Evolutionary conservation across 1,140 invertebrate genomes (phyloP).

Genomic region (Hyles vespertilio): DNA sequence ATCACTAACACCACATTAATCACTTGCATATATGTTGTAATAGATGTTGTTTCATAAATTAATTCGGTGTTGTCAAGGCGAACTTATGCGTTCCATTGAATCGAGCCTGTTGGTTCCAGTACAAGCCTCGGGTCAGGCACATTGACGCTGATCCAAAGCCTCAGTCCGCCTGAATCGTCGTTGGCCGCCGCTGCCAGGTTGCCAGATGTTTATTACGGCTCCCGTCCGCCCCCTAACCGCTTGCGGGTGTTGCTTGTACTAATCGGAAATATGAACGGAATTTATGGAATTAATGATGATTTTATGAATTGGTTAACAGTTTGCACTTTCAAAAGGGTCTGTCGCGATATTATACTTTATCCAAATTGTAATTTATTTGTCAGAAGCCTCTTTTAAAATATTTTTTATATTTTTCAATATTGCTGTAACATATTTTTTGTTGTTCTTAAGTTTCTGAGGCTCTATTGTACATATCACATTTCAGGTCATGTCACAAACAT

Average conservation of each 20-base stretch:
- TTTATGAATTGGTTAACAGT: too few species aligned
- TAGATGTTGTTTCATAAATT: background rate
- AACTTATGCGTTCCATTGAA: background rate
- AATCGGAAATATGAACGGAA: constrained; percentile 16
- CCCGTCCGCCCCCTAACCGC: constrained; percentile 35
- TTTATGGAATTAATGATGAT: too few species aligned
- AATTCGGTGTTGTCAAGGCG: background rate
- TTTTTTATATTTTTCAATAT: too few species aligned
- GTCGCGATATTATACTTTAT: too few species aligned
- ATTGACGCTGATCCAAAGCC: constrained; percentile 54
- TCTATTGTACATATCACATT: too few species aligned
- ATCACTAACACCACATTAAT: background rate
- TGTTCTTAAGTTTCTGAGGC: too few species aligned
- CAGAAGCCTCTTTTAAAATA: background rate
- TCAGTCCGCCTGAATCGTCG: constrained; percentile 24
- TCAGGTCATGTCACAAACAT: too few species aligned
- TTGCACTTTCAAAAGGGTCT: too few species aligned
- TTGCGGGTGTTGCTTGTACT: constrained; percentile 57
- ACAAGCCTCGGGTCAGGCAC: constrained; percentile 68
- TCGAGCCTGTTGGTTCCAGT: constrained; percentile 65
- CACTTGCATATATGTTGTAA: constrained; percentile 19
- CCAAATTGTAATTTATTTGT: background rate
- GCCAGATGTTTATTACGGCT: constrained; percentile 44
- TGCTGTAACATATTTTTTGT: too few species aligned
- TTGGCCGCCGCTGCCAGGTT: constrained; percentile 7